Evolutionary conservation across 2,797 vertebrate genomes (phyloP), one percentile per base, ranked within the genome.

Genomic region (Fistularia tabacaria): DNA sequence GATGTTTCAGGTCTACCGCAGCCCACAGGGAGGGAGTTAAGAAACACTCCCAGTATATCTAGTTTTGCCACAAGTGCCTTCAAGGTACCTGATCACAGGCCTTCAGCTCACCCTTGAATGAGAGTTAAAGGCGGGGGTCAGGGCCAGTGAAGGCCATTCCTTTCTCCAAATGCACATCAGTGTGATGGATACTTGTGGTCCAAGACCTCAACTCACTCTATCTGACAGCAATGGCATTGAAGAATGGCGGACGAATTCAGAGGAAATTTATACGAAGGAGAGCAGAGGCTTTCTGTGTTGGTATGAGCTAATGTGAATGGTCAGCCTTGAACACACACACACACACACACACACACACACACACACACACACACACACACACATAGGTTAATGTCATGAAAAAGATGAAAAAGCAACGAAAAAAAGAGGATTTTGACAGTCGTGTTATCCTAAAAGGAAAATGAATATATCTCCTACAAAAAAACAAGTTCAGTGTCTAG

Each of bases 221-320:
- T 79, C 66, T 63, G 36, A 61, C 64, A 40, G 57, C 73, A 77
- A 64, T 68, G 60, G 62, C 57, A 70, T 74, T 72, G 63, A 66
- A 68, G 56, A 62, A 54, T 15, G 4, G 1, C 46, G 13, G 42
- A 25, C 14, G 63, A 66, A 78, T 81, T 70, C 81, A 62, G 69
- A 77, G 67, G 61, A 81, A 80, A 76, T 37, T 64, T 55, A 61
- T 54, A 54, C 68, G 67, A 73, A 71, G 65, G 67, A 77, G 57
- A 51, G 58, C 60, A 66, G 72, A 74, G 69, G 50, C 60, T 61
- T 46, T 76, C 74, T 78, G 65, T 82, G 68, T 74, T 65, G 66
- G 54, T 69, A 86, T 77, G 79, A 85, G 79, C 77, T 86, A 75
- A 88, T 88, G 66, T 81, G 46, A 64, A 40, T 12, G 57, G 55